These are phyloP conservation scores for Troglohyphantes excavatus DNA, from an alignment of 2,888 invertebrate genomes.

Conservation along the genomic window DNA sequence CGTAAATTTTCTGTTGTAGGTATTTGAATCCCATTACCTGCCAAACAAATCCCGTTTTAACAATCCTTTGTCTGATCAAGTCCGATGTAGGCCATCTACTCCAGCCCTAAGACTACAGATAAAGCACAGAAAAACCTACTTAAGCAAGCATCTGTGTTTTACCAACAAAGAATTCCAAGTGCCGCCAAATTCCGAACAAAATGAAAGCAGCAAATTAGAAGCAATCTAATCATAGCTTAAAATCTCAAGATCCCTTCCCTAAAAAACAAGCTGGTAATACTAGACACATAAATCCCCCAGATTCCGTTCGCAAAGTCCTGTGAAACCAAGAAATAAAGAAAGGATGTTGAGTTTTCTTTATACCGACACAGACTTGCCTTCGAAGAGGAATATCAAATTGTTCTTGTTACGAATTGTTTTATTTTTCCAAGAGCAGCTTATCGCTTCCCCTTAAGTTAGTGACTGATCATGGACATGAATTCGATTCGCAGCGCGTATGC, in stretches of 20 bases:
- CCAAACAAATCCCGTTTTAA: constrained; percentile 19
- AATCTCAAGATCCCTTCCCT: constrained; percentile 22
- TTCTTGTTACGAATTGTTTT: not conserved
- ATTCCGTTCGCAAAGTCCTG: constrained; percentile 49
- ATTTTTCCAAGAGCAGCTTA: constrained; percentile 26
- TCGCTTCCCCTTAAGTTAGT: constrained; percentile 4
- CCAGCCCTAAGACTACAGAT: not conserved
- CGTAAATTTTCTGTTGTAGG: constrained; percentile 4
- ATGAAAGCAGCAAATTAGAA: constrained; percentile 50
- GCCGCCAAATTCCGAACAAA: constrained; percentile 15
- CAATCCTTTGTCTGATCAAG: constrained; percentile 34
- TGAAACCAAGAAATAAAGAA: constrained; percentile 46
- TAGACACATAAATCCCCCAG: constrained; percentile 54
- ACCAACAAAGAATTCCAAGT: not conserved
- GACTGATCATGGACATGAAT: constrained; percentile 45
- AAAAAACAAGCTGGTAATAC: constrained; percentile 29
- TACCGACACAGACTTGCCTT: constrained; percentile 22
- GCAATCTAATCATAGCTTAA: constrained; percentile 59
- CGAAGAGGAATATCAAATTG: constrained; percentile 14
- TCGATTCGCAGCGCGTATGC: constrained; percentile 54
- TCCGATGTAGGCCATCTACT: constrained; percentile 33
- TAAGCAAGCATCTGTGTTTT: constrained; percentile 45
- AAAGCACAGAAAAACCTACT: constrained; percentile 41
- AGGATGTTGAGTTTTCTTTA: constrained; percentile 6
- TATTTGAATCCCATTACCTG: constrained; percentile 53